phyloP scores from a whole-genome alignment of 2,797 vertebrate species.

The Poeciliopsis turneri region DNA sequence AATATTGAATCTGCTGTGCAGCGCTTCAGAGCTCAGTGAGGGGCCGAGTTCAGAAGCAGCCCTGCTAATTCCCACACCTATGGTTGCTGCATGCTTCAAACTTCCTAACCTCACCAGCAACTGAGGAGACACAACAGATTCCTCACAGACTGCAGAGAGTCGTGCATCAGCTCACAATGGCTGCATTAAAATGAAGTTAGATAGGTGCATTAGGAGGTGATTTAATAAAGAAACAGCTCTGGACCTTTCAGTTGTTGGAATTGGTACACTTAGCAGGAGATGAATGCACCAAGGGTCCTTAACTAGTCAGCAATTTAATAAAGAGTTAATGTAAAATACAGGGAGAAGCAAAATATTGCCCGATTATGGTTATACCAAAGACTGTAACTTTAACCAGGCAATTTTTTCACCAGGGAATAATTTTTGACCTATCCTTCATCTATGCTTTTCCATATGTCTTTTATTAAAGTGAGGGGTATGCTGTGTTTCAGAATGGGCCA shows the following conservation, averaged over 20 bases:
- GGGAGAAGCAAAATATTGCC: not conserved
- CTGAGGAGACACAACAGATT: conserved; percentile 34
- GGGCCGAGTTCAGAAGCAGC: not conserved
- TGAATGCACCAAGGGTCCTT: conserved; percentile 4
- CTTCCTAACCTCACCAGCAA: conserved; percentile 28
- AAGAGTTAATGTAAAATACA: conserved; percentile 9
- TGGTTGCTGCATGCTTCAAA: conserved; percentile 46
- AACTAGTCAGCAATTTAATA: not conserved
- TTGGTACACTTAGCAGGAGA: conserved; percentile 13
- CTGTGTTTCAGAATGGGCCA: not conserved
- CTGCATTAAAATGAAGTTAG: conserved; percentile 34
- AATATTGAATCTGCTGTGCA: conserved; percentile 23
- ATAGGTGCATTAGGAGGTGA: conserved; percentile 4
- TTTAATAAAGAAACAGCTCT: conserved; percentile 31
- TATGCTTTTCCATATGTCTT: not conserved
- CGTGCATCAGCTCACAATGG: conserved; percentile 30
- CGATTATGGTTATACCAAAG: not conserved
- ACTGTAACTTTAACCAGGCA: not conserved
- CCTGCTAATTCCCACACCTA: conserved; percentile 47
- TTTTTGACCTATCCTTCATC: not conserved
- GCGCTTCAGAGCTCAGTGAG: conserved; percentile 29
- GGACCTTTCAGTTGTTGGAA: not conserved
- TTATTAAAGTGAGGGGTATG: not conserved
- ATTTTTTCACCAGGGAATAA: not conserved
- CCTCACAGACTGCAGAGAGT: conserved; percentile 4